Evolutionary conservation across 2,113 vertebrate species (phyloP), one percentile per base, ranked within the genome.

Genomic region (Grantiella picta): DNA sequence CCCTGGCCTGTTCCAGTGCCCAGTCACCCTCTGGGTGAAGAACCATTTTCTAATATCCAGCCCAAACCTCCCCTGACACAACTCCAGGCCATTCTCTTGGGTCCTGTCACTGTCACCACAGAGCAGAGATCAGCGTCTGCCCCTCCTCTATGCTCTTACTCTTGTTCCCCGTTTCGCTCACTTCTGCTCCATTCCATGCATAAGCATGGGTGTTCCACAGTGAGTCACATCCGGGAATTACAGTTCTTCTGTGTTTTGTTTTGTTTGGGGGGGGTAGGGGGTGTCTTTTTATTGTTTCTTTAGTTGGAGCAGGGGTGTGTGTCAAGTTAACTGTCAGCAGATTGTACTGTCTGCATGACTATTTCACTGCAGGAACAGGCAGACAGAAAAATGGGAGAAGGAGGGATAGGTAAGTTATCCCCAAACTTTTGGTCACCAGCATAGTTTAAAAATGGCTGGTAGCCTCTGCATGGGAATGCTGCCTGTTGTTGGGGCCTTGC

Each of bases 121-220:
- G 24, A 57, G 20, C 20, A 49, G 44, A 21, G 2, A 59, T 50
- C 44, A 35, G 11, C 59, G 61, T 3, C 21, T 50, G 44, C 9
- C 25, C 31, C 21, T 42, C 21, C 36, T 35, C 61, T 10, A 1
- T 33, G 27, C 21, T 68, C 27, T 86, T 29, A 21, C 13, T 35
- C 21, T 44, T 1, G 0, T 28, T 69, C 23, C 1, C 0, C 0
- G 0, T 3, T 56, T 75, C 0, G 0, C 31, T 71, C 14, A 14
- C 47, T 81, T 77, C 53, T 3, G 0, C 38, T 59, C 31, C 19
- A 11, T 54, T 35, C 44, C 8, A 0, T 15, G 28, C 19, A 8
- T 2, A 5, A 76, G 28, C 38, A 11, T 14, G 2, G 3, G 2
- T 17, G 33, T 59, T 72, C 59, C 64, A 31, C 49, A 16, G 38